Evolutionary conservation across 2,797 vertebrate genomes (phyloP), one percentile per base, ranked within the genome.

Genomic region (Notoglanidium macrostoma): DNA sequence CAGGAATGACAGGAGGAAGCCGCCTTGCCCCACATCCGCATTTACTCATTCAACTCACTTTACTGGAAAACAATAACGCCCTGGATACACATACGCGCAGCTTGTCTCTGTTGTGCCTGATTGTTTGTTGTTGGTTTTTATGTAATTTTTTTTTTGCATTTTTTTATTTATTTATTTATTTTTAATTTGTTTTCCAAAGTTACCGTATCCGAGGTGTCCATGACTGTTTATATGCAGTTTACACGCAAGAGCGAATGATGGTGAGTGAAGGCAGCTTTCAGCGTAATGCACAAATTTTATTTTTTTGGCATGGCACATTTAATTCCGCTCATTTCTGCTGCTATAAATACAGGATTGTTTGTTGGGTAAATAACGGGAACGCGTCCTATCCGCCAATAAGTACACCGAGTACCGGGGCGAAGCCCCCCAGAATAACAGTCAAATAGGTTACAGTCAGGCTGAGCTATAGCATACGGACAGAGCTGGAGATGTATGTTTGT

Each of bases 1-100:
- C 89, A 86, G 89, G 87, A 91, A 88, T 89, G 90, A 91, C 84
- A 76, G 89, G 68, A 82, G 80, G 87, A 85, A 84, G 88, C 89
- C 87, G 86, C 86, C 87, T 83, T 76, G 88, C 26, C 87, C 87
- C 87, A 88, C 89, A 89, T 79, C 89, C 87, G 86, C 85, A 86
- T 89, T 67, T 83, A 86, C 80, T 74, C 88, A 88, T 90, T 84
- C 77, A 83, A 46, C 78, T 81, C 86, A 63, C n/a, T 89, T 87
- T 78, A 59, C 21, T 77, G 65, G 81, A 49, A 86, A 84, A 80
- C 80, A 80, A 85, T 85, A 35, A 9, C 84, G 84, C 84, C 12
- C 84, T 35, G 73, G 73, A 65, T 77, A 21, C 49, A 9, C 40
- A 32, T 7, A 49, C 15, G 59, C 26, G 61, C 61, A 51, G 51